Base-by-base conservation (phyloP, 2,888 invertebrate genomes). In the Ferrisia virgata region DNA sequence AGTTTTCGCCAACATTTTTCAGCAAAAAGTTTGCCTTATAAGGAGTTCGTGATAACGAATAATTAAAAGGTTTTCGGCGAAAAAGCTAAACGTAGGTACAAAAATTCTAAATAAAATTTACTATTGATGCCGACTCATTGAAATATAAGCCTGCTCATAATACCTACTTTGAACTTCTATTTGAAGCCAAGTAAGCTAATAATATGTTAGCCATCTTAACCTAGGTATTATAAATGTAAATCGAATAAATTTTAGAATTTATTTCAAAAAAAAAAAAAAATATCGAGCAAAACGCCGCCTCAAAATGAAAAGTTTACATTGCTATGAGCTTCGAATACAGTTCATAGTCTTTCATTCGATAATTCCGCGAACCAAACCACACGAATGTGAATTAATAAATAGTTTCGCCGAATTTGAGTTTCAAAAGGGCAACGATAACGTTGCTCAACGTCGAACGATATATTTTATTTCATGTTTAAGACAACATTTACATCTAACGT, bases 21-120 rank as follows among this genome's bases (percentile, higher is more conserved):
- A 33, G 6, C 15, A n/a, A 72, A 72, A 72, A 33, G n/a, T 33
- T 72, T 47, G 18, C 47, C 33, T 72, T 72, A n/a, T 33, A 33
- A 15, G 36, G 11, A 15, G n/a, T 18, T n/a, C 22, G n/a, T 28
- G 72, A 72, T 72, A 72, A 33, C n/a, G 72, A 72, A 72, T 72
- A 72, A 72, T 72, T 72, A 72, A 72, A 72, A 72, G 72, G 36
- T 33, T 33, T n/a, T 33, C 72, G 58, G 9, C 28, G 58, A 64
- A 64, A 28, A 28, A 28, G 58, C 22, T 11, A 28, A 39, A 28
- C 25, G 28, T 13, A 64, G 28, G 28, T 64, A 64, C 28, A 28
- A n/a, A 2, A 64, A 64, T 64, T 64, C n/a, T 13, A 28, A 64
- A 25, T 25, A 25, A 64, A 64, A 64, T 64, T 64, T 64, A 28